Evolutionary conservation across 2,888 invertebrate genomes (phyloP).

Genomic region (Lampropteryx suffumata): DNA sequence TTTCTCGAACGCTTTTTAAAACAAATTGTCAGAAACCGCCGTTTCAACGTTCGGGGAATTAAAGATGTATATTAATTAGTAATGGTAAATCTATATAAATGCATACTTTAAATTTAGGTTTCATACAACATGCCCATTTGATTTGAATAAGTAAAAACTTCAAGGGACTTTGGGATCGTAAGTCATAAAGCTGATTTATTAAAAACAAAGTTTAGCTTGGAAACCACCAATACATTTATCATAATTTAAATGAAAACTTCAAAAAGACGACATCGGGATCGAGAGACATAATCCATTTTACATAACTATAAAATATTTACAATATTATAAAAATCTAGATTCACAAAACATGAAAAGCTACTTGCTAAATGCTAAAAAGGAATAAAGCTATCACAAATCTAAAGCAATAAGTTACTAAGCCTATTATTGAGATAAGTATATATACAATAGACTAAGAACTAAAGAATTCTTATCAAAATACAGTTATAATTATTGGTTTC

Average conservation of each 20-base stretch:
- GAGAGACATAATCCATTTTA: neutral
- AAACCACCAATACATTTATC: too few relatives aligned
- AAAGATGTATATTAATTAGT: too few relatives aligned
- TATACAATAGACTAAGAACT: slow-evolving; percentile 44
- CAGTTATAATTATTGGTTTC: slow-evolving; percentile 36
- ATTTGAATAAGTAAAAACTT: too few relatives aligned
- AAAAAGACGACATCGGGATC: slow-evolving; percentile 51
- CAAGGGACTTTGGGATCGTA: too few relatives aligned
- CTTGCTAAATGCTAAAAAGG: slow-evolving; percentile 42
- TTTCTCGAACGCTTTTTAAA: too few relatives aligned
- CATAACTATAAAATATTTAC: slow-evolving; percentile 25
- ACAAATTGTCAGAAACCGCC: too few relatives aligned
- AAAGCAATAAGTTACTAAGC: slow-evolving; percentile 72
- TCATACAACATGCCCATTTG: too few relatives aligned
- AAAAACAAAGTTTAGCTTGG: too few relatives aligned
- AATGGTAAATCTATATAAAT: too few relatives aligned
- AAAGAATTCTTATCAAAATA: slow-evolving; percentile 34
- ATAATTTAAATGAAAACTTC: slow-evolving; percentile 33
- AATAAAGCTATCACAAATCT: slow-evolving; percentile 74
- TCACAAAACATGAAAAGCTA: slow-evolving; percentile 33
- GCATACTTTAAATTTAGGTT: too few relatives aligned
- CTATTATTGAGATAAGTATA: slow-evolving; percentile 42
- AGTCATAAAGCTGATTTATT: too few relatives aligned
- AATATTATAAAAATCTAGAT: slow-evolving; percentile 23
- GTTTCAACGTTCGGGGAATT: too few relatives aligned